phyloP scores from a whole-genome alignment of 2,113 vertebrate genomes.

The Hiodon alosoides region DNA sequence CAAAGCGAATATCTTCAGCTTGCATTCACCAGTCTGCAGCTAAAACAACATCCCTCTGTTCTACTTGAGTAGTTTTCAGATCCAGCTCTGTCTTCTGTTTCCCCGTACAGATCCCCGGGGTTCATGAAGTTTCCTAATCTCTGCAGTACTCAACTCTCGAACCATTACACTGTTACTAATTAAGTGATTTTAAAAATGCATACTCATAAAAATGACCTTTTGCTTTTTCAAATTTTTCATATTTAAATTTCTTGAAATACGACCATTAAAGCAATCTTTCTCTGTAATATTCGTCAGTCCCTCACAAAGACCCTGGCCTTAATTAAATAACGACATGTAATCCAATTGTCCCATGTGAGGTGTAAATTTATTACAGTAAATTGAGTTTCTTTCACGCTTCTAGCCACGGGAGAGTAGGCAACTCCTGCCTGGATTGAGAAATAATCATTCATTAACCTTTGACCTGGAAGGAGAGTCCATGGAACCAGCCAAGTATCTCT shows the following conservation, averaged over 20 bases:
- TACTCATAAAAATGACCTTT: background rate
- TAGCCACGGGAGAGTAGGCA: conserved; percentile 52
- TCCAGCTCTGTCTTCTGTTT: too few species aligned
- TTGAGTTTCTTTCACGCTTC: conserved; percentile 57
- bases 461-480: conserved; percentile 55
- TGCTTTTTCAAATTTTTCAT: background rate
- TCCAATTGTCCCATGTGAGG: conserved; percentile 31
- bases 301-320: conserved; percentile 45
- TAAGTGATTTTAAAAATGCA: background rate
- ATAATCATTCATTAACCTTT: conserved; percentile 70
- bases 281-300: conserved; percentile 55
- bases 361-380: conserved; percentile 52
- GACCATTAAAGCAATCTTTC: conserved; percentile 61
- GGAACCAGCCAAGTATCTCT: conserved; percentile 42
- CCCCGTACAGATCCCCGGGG: too few species aligned
- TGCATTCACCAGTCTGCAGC: too few species aligned
- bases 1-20: too few species aligned
- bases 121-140: too few species aligned
- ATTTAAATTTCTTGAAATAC: conserved; percentile 23
- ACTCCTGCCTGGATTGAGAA: conserved; percentile 57
- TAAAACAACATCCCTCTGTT: too few species aligned
- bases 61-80: too few species aligned
- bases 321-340: conserved; percentile 59
- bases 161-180: background rate
- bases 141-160: too few species aligned